Evolutionary conservation across 2,113 vertebrate species (phyloP), one percentile per base, ranked within the genome.

Genomic region (Salvator merianae): DNA sequence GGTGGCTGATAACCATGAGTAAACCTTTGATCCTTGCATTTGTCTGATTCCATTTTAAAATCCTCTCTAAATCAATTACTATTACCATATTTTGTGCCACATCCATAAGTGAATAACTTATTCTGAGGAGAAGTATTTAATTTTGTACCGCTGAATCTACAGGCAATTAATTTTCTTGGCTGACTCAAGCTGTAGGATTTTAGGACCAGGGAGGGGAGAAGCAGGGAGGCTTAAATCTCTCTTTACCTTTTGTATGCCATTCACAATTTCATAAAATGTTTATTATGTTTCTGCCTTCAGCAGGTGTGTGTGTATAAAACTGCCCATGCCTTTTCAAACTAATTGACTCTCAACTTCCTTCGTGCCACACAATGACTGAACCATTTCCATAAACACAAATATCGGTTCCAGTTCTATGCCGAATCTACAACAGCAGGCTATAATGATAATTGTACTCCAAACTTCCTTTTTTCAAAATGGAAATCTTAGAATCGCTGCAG

Each of bases 401-500:
- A 36, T 30, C n/a, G 43, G 22, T 78, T 71, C 34, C 14, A 62
- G 38, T 71, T 69, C 75, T 43, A 9, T 62, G 24, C 36, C 18
- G 59, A 28, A 59, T 22, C 74, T 65, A 75, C 34, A 66, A 40
- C 62, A 26, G 69, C 53, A 26, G n/a, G 59, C n/a, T 24, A 30
- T 72, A 62, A 72, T n/a, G 69, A 36, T 34, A 72, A 40, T 92
- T 90, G 40, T 86, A 47, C 65, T 86, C 43, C 34, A 55, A 87
- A 85, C 85, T 86, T 62, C 82, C 4, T 20, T 36, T 55, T 76
- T 38, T 73, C 4, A 47, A 82, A 53, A 63, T 14, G 36, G 26
- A 71, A 65, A 82, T 72, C n/a, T 86, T 26, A 36, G 36, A 84
- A 88, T 90, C 68, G n/a, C 88, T 86, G 40, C 68, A 66, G 74